Conservation (phyloP, 2,888 invertebrate species). For the Aleiodes alternator region DNA sequence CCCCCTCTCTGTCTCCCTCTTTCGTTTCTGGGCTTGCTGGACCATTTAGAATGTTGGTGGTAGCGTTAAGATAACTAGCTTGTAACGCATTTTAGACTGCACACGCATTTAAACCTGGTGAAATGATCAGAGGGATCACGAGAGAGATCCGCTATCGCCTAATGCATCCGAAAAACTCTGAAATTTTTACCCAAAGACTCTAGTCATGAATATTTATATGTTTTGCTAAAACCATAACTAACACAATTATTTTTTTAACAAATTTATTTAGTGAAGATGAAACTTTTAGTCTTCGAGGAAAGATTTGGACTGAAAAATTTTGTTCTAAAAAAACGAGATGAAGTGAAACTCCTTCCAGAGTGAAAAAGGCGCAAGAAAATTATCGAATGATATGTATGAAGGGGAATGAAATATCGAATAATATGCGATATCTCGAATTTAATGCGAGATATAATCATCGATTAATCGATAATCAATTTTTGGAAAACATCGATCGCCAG, state of each 20-base stretch:
- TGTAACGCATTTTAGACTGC: slow-evolving; percentile 60
- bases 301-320: no score
- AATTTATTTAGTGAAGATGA: no score
- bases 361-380: no score
- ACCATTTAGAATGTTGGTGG: slow-evolving; percentile 55
- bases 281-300: no score
- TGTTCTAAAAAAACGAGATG: no score
- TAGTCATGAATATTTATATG: slow-evolving; percentile 63
- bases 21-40: slow-evolving; percentile 23
- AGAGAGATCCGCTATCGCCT: slow-evolving; percentile 60
- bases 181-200: slow-evolving; percentile 23
- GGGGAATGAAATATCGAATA: no score
- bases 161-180: slow-evolving; percentile 63
- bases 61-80: slow-evolving; percentile 66
- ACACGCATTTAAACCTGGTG: slow-evolving; percentile 57
- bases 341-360: slow-evolving; percentile 3
- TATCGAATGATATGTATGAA: no score
- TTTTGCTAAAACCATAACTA: slow-evolving; percentile 50
- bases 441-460: no score
- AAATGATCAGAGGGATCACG: slow-evolving; percentile 48
- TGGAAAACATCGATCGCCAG: no score
- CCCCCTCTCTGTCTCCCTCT: slow-evolving; percentile 30
- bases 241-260: slow-evolving; percentile 52
- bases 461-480: no score
- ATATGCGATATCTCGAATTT: no score